phyloP scores from a whole-genome alignment of 2,797 vertebrate genomes.

The Furcifer pardalis region DNA sequence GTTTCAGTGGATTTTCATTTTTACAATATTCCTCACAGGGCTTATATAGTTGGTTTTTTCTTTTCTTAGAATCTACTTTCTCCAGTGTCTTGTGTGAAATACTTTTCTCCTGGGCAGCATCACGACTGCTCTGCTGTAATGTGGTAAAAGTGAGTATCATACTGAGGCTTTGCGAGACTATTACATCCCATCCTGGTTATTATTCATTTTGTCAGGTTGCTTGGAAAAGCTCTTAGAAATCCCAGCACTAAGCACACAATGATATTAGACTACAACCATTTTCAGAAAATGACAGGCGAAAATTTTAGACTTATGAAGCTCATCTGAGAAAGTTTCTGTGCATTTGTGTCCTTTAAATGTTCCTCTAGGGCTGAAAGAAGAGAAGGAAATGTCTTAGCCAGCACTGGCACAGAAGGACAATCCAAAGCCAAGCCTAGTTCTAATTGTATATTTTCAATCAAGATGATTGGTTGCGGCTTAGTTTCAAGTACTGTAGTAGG shows the following conservation, averaged over 20 bases:
- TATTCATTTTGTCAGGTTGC: neutral
- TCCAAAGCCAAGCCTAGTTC: neutral
- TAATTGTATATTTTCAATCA: neutral
- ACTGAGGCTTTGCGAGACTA: neutral
- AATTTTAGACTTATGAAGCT: slow-evolving; percentile 18
- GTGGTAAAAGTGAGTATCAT: neutral
- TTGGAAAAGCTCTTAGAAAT: neutral
- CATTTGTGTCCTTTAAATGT: neutral
- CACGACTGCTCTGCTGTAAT: neutral
- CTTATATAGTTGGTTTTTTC: neutral
- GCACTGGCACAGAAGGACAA: neutral
- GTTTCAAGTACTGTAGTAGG: neutral
- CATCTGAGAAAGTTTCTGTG: neutral
- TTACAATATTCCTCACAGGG: neutral
- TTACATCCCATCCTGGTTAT: too few species aligned
- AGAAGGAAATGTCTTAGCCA: neutral
- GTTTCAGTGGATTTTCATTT: neutral
- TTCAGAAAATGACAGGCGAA: slow-evolving; percentile 31
- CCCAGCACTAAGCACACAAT: slow-evolving; percentile 9
- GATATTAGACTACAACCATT: slow-evolving; percentile 11
- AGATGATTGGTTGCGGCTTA: neutral
- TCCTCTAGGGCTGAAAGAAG: neutral
- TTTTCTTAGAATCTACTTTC: neutral
- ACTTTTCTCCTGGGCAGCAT: neutral
- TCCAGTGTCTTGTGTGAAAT: neutral